Evolutionary conservation across 2,113 vertebrate species (phyloP).

Genomic region (Chamaea fasciata): DNA sequence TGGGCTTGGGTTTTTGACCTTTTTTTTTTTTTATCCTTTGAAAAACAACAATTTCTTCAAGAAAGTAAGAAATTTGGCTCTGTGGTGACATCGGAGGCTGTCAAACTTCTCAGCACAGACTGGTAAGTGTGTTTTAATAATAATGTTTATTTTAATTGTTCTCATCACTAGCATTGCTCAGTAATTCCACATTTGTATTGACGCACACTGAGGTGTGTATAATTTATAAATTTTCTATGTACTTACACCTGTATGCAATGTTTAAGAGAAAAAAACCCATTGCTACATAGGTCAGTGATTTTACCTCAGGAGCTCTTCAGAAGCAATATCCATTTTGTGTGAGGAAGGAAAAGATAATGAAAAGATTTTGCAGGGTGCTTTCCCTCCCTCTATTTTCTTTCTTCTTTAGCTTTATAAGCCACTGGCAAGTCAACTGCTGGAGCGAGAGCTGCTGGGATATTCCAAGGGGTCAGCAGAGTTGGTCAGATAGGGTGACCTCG

Average conservation of each 20-base stretch:
- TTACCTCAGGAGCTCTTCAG: background rate
- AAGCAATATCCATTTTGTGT: background rate
- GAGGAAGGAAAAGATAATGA: background rate
- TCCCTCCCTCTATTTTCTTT: background rate
- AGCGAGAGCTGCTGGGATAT: background rate
- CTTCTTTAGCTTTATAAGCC: background rate
- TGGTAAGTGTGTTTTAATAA: background rate
- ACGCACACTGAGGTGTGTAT: background rate
- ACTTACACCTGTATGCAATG: background rate
- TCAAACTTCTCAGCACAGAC: background rate
- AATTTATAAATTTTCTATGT: background rate
- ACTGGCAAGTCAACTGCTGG: background rate
- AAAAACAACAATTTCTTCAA: background rate
- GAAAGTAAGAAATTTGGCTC: background rate
- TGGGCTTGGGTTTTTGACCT: background rate
- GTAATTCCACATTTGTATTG: background rate
- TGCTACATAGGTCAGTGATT: background rate
- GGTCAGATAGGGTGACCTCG: background rate
- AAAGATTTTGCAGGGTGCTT: background rate
- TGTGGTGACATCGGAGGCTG: background rate
- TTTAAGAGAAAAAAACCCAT: background rate
- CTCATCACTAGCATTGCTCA: background rate
- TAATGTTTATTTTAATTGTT: background rate
- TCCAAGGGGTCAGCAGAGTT: background rate
- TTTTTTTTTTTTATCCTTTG: background rate